Base-by-base conservation (phyloP, 2,797 vertebrate species). In the Danio tinwini region DNA sequence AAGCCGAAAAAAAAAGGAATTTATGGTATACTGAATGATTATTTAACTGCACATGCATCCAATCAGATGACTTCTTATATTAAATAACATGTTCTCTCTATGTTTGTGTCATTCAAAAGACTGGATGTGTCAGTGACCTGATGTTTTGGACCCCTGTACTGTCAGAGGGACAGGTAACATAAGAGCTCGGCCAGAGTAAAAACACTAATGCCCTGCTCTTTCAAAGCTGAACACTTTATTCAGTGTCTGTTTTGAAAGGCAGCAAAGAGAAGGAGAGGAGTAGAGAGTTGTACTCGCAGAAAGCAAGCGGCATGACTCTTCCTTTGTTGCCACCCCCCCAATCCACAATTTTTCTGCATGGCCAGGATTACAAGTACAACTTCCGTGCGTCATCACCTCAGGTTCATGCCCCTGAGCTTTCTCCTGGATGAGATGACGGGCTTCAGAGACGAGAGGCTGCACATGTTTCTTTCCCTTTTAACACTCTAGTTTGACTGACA, bases 351-450 rank as follows among this genome's bases (percentile, higher is more conserved):
- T 85, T 85, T 87, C 71, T 79, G 76, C 84, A 85, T 81, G 81
- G 81, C 61, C 78, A 84, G 82, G 85, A 87, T 87, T 76, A 85
- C 81, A 85, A 87, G 82, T 82, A 83, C 82, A 82, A 76, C 82
- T 84, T 79, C 63, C 16, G 80, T 87, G 86, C 84, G 84, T 87
- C 86, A 87, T 87, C 84, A 73, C 77, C 62, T 81, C 39, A 69
- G 72, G 86, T 85, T 87, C 82, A 86, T 86, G 83, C 81, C 76
- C 83, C 81, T 69, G 84, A 82, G 86, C 82, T 75, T 82, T 85
- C 65, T 65, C 72, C 69, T 81, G 82, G 84, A 84, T 79, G 84
- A 82, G 80, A 85, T 84, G 83, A 80, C 65, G 12, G 59, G 80
- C 82, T 78, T 86, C 64, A 81, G 78, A 86, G 83, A 82, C 47